Conservation (phyloP, 2,888 invertebrate genomes). For the Polydrusus cervinus region DNA sequence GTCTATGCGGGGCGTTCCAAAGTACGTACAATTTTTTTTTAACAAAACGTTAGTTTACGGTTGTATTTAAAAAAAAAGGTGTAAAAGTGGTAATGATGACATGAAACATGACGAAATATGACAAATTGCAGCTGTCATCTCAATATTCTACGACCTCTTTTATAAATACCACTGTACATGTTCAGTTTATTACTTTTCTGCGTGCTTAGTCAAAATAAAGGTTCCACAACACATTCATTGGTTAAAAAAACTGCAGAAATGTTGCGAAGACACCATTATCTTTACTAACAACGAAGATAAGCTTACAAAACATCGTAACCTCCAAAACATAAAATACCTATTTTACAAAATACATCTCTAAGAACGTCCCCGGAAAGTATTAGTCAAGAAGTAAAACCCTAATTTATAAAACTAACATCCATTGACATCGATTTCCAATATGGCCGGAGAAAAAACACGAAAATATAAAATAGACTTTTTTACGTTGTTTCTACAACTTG, state of each 20-base stretch:
- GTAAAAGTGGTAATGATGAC: too few relatives aligned
- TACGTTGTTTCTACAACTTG: slow-evolving; percentile 60
- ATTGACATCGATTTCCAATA: slow-evolving; percentile 57
- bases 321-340: slow-evolving; percentile 1
- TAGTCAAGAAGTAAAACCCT: slow-evolving; percentile 60
- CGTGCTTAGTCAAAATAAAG: too few relatives aligned
- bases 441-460: slow-evolving; percentile 54
- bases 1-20: slow-evolving; percentile 49
- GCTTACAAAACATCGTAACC: neutral
- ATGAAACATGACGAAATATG: too few relatives aligned
- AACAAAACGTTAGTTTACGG: slow-evolving; percentile 5
- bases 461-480: slow-evolving; percentile 35
- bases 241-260: too few relatives aligned
- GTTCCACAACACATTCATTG: too few relatives aligned
- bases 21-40: slow-evolving; percentile 5
- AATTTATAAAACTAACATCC: slow-evolving; percentile 56
- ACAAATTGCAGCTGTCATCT: too few relatives aligned
- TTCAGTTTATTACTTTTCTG: too few relatives aligned
- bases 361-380: slow-evolving; percentile 12
- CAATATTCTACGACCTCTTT: too few relatives aligned
- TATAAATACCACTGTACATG: too few relatives aligned
- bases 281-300: too few relatives aligned
- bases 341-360: slow-evolving; percentile 17
- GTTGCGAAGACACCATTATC: too few relatives aligned
- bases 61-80: too few relatives aligned